Conservation (phyloP, 2,888 invertebrate genomes). For the Mesorhabditis spiculigera region DNA sequence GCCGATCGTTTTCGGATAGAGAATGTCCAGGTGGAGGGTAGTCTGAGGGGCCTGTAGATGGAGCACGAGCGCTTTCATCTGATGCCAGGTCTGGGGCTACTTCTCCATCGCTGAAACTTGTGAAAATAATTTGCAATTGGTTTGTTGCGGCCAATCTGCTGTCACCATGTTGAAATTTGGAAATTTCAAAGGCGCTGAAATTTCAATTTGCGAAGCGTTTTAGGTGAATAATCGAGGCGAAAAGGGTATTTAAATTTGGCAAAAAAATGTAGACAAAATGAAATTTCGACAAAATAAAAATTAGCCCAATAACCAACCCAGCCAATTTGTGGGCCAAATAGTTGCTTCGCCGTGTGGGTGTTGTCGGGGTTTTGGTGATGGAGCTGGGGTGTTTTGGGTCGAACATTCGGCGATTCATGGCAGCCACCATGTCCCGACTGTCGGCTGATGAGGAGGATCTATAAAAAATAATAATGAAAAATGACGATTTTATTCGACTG, state of each 20-base stretch:
- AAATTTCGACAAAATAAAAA: too few species aligned
- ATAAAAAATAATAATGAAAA: neutral
- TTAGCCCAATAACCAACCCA: neutral
- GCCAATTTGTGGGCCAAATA: neutral
- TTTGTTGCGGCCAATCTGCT: too few species aligned
- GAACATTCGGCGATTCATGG: neutral
- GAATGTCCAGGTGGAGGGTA: neutral
- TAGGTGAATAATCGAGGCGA: neutral
- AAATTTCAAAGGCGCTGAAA: neutral
- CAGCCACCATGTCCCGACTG: neutral
- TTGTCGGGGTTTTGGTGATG: neutral
- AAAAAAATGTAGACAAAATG: neutral
- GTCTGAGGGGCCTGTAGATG: neutral
- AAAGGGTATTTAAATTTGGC: neutral
- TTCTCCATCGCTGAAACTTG: neutral
- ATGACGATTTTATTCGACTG: neutral
- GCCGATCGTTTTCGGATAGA: neutral
- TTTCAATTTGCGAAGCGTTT: neutral
- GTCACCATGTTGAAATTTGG: too few species aligned
- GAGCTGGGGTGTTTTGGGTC: neutral
- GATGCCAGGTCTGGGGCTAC: slow-evolving; percentile 5
- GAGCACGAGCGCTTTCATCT: slow-evolving; percentile 3
- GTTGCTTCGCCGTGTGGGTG: neutral
- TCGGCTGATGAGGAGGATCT: slow-evolving; percentile 6
- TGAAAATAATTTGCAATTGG: too few species aligned